Evolutionary conservation across 1,140 invertebrate genomes (phyloP), one percentile per base, ranked within the genome.

Genomic region (Riptortus pedestris): DNA sequence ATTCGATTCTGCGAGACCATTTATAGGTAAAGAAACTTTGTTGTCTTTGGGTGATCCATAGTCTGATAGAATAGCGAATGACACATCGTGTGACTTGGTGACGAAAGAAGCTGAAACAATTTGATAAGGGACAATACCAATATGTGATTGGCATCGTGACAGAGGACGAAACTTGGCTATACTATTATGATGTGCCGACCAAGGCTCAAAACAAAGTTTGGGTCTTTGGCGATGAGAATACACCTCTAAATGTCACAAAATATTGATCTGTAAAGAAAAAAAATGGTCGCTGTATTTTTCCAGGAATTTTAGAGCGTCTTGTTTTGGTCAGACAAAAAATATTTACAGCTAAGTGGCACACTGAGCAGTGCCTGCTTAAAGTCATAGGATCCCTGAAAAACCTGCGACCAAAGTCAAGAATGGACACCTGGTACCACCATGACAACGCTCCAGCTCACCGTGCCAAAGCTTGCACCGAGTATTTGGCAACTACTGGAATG

Each of bases 21-120:
- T 48, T 48, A 48, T 16, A 48, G 7, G 45, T 48, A 48, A 18
- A 4, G 45, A 48, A 48, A 11, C 45, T 48, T 48, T 48, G 7
- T 48, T 11, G 45, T 48, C 45, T 48, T 48, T 18, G 45, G 45
- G n/a, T 48, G 18, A 11, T n/a, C 45, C 45, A 48, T 48, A 48
- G 45, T 48, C 45, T 48, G 45, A 48, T 18, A n/a, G 45, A 48
- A 48, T 7, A 18, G 45, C 45, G 18, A 18, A 48, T 18, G 7
- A 48, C 45, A 11, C 18, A 18, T 48, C 45, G 18, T 18, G 45
- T 20, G 45, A 48, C 45, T 48, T 18, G 45, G 45, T 18, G 11
- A 4, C 45, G 18, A 48, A 48, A 18, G 45, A 48, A 4, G 45
- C 45, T 48, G 45, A 48, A 48, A 38, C 31, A 7, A 5, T 38